Evolutionary conservation across 2,113 vertebrate genomes (phyloP).

Genomic region (Agapornis roseicollis): DNA sequence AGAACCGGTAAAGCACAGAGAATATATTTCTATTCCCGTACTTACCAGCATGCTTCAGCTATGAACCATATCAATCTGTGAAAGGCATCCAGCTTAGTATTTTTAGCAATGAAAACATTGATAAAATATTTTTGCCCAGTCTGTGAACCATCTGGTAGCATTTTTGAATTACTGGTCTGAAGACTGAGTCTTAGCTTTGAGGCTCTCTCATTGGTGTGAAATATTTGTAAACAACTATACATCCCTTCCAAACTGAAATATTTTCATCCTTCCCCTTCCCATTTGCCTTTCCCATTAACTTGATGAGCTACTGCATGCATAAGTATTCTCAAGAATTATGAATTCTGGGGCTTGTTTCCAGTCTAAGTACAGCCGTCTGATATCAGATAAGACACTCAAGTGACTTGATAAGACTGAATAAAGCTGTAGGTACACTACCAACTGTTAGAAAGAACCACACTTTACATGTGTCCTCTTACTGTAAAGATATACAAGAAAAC

Average conservation of each 20-base stretch:
- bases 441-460: not conserved
- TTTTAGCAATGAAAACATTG: not conserved
- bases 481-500: not conserved
- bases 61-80: not conserved
- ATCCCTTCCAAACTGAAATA: not conserved
- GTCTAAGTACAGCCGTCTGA: not conserved
- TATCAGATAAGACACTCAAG: not conserved
- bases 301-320: not conserved
- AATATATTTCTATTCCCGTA: not conserved
- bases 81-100: not conserved
- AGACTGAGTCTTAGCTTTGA: not conserved
- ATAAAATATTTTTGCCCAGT: not conserved
- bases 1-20: not conserved
- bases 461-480: not conserved
- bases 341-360: not conserved
- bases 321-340: not conserved
- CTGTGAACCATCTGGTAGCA: not conserved
- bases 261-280: not conserved
- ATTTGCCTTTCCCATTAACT: not conserved
- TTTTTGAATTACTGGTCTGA: not conserved
- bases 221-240: not conserved
- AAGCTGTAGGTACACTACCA: not conserved
- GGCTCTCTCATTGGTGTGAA: not conserved
- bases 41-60: not conserved
- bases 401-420: not conserved